phyloP scores from a whole-genome alignment of 2,888 invertebrate species.

The Rotaria sp. region DNA sequence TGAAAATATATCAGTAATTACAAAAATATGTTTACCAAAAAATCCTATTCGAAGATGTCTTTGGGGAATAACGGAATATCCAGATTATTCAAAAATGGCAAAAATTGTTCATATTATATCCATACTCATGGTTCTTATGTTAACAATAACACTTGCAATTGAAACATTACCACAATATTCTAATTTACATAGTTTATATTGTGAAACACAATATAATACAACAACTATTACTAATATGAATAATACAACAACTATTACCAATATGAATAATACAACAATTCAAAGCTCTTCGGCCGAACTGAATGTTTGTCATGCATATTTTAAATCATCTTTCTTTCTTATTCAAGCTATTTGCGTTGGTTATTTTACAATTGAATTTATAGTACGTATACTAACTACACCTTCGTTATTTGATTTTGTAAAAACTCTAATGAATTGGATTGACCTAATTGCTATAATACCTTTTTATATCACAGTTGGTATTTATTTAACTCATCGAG shows the following conservation, averaged over 20 bases:
- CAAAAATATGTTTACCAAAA: conserved; percentile 48
- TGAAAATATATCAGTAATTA: conserved; percentile 51
- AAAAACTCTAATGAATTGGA: conserved; percentile 51
- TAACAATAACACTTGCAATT: conserved; percentile 52
- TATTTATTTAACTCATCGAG: conserved; percentile 43
- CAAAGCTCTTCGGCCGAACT: background rate
- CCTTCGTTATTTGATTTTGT: conserved; percentile 46
- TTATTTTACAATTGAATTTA: conserved; percentile 52
- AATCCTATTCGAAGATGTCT: conserved; percentile 46
- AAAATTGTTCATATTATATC: background rate
- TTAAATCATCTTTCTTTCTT: conserved; percentile 45
- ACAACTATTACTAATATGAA: background rate
- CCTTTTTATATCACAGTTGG: conserved; percentile 51
- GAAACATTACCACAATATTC: conserved; percentile 56
- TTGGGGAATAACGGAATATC: conserved; percentile 56
- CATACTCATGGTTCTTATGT: background rate
- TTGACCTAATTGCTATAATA: conserved; percentile 51
- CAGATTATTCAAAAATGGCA: conserved; percentile 54
- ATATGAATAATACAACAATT: background rate
- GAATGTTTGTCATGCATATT: background rate
- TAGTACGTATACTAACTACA: conserved; percentile 46
- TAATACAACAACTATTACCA: background rate
- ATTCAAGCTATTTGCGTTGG: conserved; percentile 50
- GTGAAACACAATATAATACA: background rate
- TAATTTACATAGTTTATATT: background rate